Evolutionary conservation across 2,113 vertebrate species (phyloP).

Genomic region (Diphyllodes magnificus): DNA sequence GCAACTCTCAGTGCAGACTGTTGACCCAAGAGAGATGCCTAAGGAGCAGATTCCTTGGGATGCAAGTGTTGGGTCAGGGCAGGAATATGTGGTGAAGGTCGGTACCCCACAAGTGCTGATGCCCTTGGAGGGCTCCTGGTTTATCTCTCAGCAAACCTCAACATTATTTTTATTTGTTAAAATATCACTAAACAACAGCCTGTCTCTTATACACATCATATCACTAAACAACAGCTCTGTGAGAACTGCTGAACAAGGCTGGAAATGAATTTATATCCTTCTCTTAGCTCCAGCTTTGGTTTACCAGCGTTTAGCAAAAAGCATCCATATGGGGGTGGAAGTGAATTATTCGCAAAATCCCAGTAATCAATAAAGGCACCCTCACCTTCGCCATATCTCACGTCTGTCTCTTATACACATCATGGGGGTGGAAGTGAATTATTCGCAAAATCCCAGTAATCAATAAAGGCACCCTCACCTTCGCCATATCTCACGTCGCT

Average conservation of each 20-base stretch:
- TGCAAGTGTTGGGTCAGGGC: conserved; percentile 72
- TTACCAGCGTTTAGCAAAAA: neutral
- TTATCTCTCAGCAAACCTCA: conserved; percentile 1
- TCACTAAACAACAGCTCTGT: neutral
- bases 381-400: conserved; percentile 5
- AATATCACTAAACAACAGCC: conserved; percentile 20
- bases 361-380: neutral
- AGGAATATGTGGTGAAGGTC: conserved; percentile 67
- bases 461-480: neutral
- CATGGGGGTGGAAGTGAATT: neutral
- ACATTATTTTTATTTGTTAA: neutral
- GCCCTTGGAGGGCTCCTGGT: conserved; percentile 18
- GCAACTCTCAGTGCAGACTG: conserved; percentile 76
- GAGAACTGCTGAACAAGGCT: neutral
- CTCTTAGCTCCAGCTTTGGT: neutral
- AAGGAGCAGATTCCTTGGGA: conserved; percentile 73
- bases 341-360: neutral
- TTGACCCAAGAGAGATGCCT: conserved; percentile 69
- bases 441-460: neutral
- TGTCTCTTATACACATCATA: no score
- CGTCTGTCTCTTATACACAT: no score
- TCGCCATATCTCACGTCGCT: neutral
- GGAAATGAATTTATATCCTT: neutral
- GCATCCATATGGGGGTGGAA: neutral
- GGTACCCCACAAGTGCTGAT: conserved; percentile 70